Conservation (phyloP, 2,888 invertebrate genomes). For the Gari tellinella region DNA sequence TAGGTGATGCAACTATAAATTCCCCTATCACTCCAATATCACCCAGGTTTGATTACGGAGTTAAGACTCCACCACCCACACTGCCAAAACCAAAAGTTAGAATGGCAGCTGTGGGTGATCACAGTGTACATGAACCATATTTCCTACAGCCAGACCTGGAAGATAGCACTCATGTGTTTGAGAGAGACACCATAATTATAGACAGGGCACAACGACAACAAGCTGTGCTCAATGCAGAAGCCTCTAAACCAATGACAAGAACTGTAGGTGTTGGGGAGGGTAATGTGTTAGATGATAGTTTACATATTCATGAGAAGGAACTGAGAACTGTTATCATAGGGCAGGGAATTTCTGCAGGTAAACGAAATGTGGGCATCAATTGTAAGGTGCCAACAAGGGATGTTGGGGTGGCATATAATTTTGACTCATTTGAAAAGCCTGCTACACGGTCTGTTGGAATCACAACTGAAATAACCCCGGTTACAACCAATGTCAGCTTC, state of each 20-base stretch:
- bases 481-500: slow-evolving; percentile 72
- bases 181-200: slow-evolving; percentile 64
- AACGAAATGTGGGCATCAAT: slow-evolving; percentile 80
- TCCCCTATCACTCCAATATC: slow-evolving; percentile 49
- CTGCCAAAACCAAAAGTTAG: slow-evolving; percentile 67
- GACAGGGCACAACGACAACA: slow-evolving; percentile 62
- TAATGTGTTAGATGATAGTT: slow-evolving; percentile 81
- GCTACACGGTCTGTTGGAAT: slow-evolving; percentile 79
- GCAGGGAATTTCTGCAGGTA: slow-evolving; percentile 64
- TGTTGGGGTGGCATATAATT: slow-evolving; percentile 81
- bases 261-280: slow-evolving; percentile 88
- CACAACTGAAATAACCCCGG: slow-evolving; percentile 76
- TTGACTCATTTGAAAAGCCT: slow-evolving; percentile 80
- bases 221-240: slow-evolving; percentile 51
- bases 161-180: slow-evolving; percentile 61
- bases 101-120: slow-evolving; percentile 78
- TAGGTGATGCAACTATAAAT: slow-evolving; percentile 71
- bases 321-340: slow-evolving; percentile 82
- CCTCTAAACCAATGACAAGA: slow-evolving; percentile 83
- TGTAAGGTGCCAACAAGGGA: slow-evolving; percentile 80
- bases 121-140: slow-evolving; percentile 76
- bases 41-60: slow-evolving; percentile 16
- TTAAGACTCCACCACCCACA: slow-evolving; percentile 67
- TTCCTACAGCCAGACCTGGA: slow-evolving; percentile 76
- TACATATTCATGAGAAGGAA: slow-evolving; percentile 83